A percentile compares a stretch with the other conserved stretches of the same genome.
Evolutionary conservation across 2,888 invertebrate species (phyloP).

Genomic region (Leptopterna dolabrata): DNA sequence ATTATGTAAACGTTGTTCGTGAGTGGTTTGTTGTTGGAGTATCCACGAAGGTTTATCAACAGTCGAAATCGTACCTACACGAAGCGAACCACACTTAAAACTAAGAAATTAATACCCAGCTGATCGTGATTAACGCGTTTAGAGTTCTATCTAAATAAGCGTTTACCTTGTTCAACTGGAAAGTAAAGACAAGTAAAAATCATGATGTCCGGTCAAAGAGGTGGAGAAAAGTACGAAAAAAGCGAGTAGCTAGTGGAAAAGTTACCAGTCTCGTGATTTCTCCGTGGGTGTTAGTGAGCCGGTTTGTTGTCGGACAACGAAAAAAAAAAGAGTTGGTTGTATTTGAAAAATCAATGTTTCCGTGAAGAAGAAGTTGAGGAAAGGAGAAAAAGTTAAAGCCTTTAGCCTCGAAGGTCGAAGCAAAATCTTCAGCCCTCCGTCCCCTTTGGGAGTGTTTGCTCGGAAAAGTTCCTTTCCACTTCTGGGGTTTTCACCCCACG

Average conservation of each 20-base stretch:
- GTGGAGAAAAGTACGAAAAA: background rate
- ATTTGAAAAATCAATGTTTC: constrained; percentile 31
- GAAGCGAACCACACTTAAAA: too few species aligned
- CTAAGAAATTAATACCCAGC: too few species aligned
- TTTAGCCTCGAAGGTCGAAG: background rate
- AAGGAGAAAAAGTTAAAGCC: background rate
- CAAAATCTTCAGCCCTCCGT: background rate
- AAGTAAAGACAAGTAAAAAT: background rate
- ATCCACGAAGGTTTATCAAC: too few species aligned
- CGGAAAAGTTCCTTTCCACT: background rate
- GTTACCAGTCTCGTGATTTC: background rate
- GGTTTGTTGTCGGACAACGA: background rate
- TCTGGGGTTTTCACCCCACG: background rate
- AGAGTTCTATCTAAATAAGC: background rate
- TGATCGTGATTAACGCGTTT: too few species aligned
- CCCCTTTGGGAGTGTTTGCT: background rate
- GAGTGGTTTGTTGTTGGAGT: too few species aligned
- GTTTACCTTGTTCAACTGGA: background rate
- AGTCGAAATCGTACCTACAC: too few species aligned
- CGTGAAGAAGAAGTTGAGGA: constrained; percentile 16
- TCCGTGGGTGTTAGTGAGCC: background rate
- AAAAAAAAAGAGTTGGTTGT: background rate
- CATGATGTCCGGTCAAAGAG: background rate
- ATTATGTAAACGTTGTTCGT: too few species aligned
- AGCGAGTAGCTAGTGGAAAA: background rate